A percentile compares a stretch with the other conserved stretches of the same genome.
These are phyloP conservation scores for Erythrolamprus reginae DNA, from an alignment of 2,113 vertebrate species.

Conservation along the genomic window DNA sequence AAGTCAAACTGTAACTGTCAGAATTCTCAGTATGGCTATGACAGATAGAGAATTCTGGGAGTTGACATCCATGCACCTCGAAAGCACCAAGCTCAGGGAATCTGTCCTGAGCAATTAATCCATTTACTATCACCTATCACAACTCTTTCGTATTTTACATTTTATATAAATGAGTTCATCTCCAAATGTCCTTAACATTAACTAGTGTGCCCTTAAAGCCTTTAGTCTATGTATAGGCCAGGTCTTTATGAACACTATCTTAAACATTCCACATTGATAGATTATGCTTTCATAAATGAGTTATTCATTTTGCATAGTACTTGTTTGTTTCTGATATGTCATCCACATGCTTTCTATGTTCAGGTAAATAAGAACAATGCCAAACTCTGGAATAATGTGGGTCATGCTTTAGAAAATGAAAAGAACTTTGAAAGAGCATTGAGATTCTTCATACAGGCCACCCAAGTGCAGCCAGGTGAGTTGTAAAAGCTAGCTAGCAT, in stretches of 20 bases:
- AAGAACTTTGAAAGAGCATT: constrained; percentile 88
- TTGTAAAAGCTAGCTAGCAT: neutral
- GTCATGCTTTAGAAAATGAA: constrained; percentile 95
- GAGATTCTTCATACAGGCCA: constrained; percentile 92
- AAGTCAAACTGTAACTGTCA: neutral
- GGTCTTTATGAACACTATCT: neutral
- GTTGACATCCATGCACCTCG: neutral
- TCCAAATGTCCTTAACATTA: neutral
- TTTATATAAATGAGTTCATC: neutral
- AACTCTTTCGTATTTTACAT: neutral
- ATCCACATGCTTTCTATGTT: constrained; percentile 12
- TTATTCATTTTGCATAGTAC: neutral
- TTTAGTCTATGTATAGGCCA: neutral
- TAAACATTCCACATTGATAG: neutral
- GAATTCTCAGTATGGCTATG: neutral
- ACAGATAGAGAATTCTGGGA: neutral
- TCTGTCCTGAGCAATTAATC: neutral
- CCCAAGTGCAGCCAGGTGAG: constrained; percentile 91
- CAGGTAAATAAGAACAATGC: constrained; percentile 99
- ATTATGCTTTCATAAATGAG: neutral
- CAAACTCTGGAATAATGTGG: constrained; percentile 98
- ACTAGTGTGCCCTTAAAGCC: neutral
- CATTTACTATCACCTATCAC: too few species aligned
- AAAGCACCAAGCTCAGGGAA: neutral
- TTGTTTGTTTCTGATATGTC: neutral